Evolutionary conservation across 2,888 invertebrate species (phyloP).

Genomic region (Diachrysia chrysitis): DNA sequence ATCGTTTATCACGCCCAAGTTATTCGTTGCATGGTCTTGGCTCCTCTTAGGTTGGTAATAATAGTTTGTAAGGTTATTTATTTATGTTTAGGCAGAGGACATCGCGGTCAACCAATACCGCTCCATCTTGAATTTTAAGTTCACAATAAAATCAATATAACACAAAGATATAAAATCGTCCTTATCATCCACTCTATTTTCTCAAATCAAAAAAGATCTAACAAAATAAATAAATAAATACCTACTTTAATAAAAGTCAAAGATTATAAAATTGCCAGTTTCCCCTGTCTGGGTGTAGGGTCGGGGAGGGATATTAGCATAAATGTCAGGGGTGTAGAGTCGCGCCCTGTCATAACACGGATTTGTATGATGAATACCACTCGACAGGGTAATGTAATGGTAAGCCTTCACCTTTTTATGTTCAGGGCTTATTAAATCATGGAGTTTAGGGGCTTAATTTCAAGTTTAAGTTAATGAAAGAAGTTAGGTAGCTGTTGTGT

Average conservation of each 20-base stretch:
- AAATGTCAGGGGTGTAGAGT: conserved; percentile 45
- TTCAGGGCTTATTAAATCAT: neutral
- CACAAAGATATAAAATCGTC: neutral
- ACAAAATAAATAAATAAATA: neutral
- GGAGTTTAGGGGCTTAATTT: neutral
- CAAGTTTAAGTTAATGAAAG: neutral
- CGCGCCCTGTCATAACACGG: conserved; percentile 46
- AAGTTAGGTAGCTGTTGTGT: too few relatives aligned
- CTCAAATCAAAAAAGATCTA: neutral
- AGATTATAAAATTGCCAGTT: neutral
- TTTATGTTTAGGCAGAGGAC: neutral
- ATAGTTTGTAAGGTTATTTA: neutral
- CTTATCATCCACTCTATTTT: too few relatives aligned
- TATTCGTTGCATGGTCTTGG: too few relatives aligned
- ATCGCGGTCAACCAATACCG: neutral
- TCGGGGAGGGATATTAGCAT: conserved; percentile 54
- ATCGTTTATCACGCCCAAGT: too few relatives aligned
- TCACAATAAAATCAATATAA: neutral
- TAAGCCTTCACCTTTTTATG: neutral
- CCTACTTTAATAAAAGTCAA: neutral
- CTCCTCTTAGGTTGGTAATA: too few relatives aligned
- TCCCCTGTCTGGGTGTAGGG: neutral
- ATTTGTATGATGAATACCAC: conserved; percentile 36
- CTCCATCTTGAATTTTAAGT: neutral
- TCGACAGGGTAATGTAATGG: conserved; percentile 6